Evolutionary conservation across 1,140 invertebrate genomes (phyloP).

Genomic region (Anadara kagoshimensis): DNA sequence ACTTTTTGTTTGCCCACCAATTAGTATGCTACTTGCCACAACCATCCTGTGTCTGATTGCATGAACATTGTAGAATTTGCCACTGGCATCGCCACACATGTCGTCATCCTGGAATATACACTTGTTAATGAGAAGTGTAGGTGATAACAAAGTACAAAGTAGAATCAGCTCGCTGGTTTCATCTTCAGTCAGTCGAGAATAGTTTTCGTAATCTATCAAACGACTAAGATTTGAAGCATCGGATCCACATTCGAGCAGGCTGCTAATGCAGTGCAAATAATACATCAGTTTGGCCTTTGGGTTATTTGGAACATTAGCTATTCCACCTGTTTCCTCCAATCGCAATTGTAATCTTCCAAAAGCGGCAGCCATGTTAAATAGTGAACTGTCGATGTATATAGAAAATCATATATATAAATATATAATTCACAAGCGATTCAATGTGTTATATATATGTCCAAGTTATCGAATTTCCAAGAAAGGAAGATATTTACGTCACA

Average conservation of each 20-base stretch:
- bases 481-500: too few species aligned
- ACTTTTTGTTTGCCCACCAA: slow-evolving; percentile 33
- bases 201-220: slow-evolving; percentile 33
- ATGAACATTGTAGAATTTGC: slow-evolving; percentile 46
- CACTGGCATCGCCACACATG: slow-evolving; percentile 39
- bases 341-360: neutral
- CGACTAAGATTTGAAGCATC: slow-evolving; percentile 19
- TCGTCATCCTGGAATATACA: slow-evolving; percentile 48
- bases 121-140: slow-evolving; percentile 32
- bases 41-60: slow-evolving; percentile 31
- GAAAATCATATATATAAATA: too few species aligned
- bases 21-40: slow-evolving; percentile 27
- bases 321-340: slow-evolving; percentile 16
- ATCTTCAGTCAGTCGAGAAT: slow-evolving; percentile 9
- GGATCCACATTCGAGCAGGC: slow-evolving; percentile 15
- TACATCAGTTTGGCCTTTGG: slow-evolving; percentile 46
- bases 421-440: too few species aligned
- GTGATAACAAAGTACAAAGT: slow-evolving; percentile 30
- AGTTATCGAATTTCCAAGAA: too few species aligned
- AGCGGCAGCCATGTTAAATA: slow-evolving; percentile 17
- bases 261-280: slow-evolving; percentile 39
- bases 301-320: slow-evolving; percentile 31
- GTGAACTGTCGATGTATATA: too few species aligned
- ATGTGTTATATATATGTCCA: too few species aligned
- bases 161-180: slow-evolving; percentile 30